phyloP scores from a whole-genome alignment of 2,797 vertebrate genomes.

The Lagocephalus sceleratus region DNA sequence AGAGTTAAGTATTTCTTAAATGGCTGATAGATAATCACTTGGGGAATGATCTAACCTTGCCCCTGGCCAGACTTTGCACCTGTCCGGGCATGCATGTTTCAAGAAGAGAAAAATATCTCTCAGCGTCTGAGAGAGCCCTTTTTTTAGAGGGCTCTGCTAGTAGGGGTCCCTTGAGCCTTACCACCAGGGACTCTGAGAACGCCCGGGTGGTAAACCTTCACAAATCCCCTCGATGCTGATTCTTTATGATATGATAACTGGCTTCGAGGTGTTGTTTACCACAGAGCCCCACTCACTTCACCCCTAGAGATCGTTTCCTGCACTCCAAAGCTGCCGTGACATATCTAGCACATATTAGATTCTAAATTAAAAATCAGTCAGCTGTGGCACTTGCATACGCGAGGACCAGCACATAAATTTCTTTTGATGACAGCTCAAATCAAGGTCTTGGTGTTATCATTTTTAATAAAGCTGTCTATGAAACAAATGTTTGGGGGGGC shows the following conservation, averaged over 20 bases:
- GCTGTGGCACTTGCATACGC: slow-evolving; percentile 62
- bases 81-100: slow-evolving; percentile 75
- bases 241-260: slow-evolving; percentile 74
- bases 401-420: slow-evolving; percentile 53
- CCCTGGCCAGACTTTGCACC: slow-evolving; percentile 73
- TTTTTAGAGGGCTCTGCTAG: slow-evolving; percentile 52
- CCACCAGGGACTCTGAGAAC: slow-evolving; percentile 58
- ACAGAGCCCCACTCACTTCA: slow-evolving; percentile 55
- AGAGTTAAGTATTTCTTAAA: slow-evolving; percentile 44
- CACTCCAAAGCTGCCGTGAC: slow-evolving; percentile 63
- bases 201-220: slow-evolving; percentile 64
- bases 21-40: slow-evolving; percentile 49
- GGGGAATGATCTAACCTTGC: slow-evolving; percentile 70
- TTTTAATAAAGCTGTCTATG: slow-evolving; percentile 33
- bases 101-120: slow-evolving; percentile 56
- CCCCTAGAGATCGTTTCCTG: slow-evolving; percentile 43
- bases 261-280: slow-evolving; percentile 77
- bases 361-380: slow-evolving; percentile 78
- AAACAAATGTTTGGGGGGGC: slow-evolving; percentile 5
- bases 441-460: slow-evolving; percentile 32
- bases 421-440: slow-evolving; percentile 53
- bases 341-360: slow-evolving; percentile 73
- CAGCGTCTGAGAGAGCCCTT: slow-evolving; percentile 40
- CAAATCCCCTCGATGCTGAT: slow-evolving; percentile 69
- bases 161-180: slow-evolving; percentile 61